phyloP scores from a whole-genome alignment of 1,140 invertebrate genomes.

The Lordiphosa mommai region DNA sequence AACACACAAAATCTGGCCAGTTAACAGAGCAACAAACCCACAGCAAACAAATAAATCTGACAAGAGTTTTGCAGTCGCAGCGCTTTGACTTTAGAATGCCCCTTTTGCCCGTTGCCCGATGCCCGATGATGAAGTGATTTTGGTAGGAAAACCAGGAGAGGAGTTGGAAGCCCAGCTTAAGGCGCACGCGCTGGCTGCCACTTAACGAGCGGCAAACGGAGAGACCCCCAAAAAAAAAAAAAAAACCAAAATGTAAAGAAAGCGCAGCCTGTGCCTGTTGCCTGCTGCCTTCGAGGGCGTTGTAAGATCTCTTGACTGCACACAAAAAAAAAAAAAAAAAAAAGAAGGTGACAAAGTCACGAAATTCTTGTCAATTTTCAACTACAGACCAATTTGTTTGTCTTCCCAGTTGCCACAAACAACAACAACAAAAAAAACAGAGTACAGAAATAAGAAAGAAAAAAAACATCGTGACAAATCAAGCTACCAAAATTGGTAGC shows the following conservation, averaged over 20 bases:
- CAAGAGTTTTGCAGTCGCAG: slow-evolving; percentile 60
- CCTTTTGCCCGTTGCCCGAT: neutral
- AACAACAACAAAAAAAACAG: slow-evolving; percentile 11
- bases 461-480: slow-evolving; percentile 79
- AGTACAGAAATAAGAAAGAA: slow-evolving; percentile 9
- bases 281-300: slow-evolving; percentile 62
- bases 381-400: slow-evolving; percentile 80
- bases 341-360: slow-evolving; percentile 79
- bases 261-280: slow-evolving; percentile 10
- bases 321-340: slow-evolving; percentile 5
- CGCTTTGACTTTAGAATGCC: slow-evolving; percentile 68
- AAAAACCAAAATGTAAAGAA: slow-evolving; percentile 2
- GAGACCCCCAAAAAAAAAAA: slow-evolving; percentile 43
- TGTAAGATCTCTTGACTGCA: slow-evolving; percentile 54
- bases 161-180: slow-evolving; percentile 38
- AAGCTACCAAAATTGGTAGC: slow-evolving; percentile 79
- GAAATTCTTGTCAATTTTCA: slow-evolving; percentile 80
- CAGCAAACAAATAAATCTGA: slow-evolving; percentile 65
- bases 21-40: slow-evolving; percentile 9
- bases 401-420: slow-evolving; percentile 59
- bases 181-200: slow-evolving; percentile 73
- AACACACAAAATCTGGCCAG: no score
- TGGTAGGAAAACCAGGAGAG: slow-evolving; percentile 11
- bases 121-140: slow-evolving; percentile 74
- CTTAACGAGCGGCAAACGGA: slow-evolving; percentile 66